Evolutionary conservation across 2,113 vertebrate genomes (phyloP), one percentile per base, ranked within the genome.

Genomic region (Pseudois nayaur): DNA sequence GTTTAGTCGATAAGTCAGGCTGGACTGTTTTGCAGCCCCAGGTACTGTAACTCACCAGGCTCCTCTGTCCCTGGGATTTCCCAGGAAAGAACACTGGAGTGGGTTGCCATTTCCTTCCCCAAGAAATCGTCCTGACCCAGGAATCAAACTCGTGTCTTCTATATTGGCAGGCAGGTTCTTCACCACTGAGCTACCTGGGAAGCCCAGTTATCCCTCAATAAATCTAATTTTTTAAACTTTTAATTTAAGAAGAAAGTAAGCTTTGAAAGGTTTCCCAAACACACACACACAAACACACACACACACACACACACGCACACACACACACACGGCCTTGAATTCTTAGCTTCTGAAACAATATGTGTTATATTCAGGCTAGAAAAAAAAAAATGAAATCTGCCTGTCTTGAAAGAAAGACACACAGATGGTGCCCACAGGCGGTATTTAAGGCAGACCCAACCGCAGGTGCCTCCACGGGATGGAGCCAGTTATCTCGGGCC

Each of bases 321-420:
- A 43, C 43, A 45, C 43, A 45, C 43, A 43, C 40, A 43, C 40
- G 40, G 40, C 54, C 43, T 64, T 78, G 40, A 95, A 85, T 60
- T 84, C 27, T 84, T 54, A 85, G 19, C 67, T 92, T 92, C n/a
- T 94, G 55, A 93, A 97, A 96, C 74, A 91, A 45, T 57, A 40
- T 8, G 8, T n/a, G 5, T 84, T 71, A n/a, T 19, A 74, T 64
- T 76, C 62, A 79, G 15, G 23, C 62, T 78, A 62, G 71, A 25
- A 40, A 74, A 71, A 74, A 71, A 71, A 57, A 97, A 84, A 64
- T 25, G 17, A 87, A 78, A 57, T 79, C 59, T 45, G 31, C 71
- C 50, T 36, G 9, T 71, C 29, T 79, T 79, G 13, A 76, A 60
- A 87, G 29, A 89, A 76, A 90, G 33, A 86, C 25, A 64, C 50